Percentiles rank a stretch among this genome's conserved stretches.
Conservation (phyloP, 2,797 vertebrate genomes). For the Denticeps clupeoides region DNA sequence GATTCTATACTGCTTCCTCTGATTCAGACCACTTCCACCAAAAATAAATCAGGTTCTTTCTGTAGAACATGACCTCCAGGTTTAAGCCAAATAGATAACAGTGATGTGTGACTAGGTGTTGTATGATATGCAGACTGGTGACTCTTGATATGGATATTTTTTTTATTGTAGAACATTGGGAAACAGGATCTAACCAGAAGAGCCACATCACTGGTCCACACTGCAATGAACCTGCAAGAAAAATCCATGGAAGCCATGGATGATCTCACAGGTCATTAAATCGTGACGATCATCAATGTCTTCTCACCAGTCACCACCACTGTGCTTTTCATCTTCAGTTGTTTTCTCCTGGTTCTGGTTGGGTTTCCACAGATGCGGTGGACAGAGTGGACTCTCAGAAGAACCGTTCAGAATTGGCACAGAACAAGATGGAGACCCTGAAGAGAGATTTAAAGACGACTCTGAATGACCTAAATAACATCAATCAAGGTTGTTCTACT, state of each 20-base stretch:
- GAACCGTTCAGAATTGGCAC: conserved; percentile 35
- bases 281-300: no score
- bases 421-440: conserved; percentile 47
- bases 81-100: conserved; percentile 44
- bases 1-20: no score
- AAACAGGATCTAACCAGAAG: conserved; percentile 53
- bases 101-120: conserved; percentile 49
- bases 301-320: no score
- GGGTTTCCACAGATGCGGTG: conserved; percentile 50
- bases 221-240: conserved; percentile 42
- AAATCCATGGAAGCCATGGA: conserved; percentile 50
- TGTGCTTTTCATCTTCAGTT: no score
- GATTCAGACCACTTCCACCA: no score
- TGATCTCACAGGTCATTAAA: conserved; percentile 61
- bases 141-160: no score
- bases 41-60: neutral
- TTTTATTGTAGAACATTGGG: conserved; percentile 51
- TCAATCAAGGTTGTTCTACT: conserved; percentile 56
- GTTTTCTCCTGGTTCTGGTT: no score
- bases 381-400: conserved; percentile 42
- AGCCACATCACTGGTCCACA: conserved; percentile 50
- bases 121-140: no score
- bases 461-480: conserved; percentile 43
- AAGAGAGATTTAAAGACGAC: conserved; percentile 37
- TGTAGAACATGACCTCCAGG: conserved; percentile 10